Percentiles rank a stretch among this genome's conserved stretches.
phyloP scores from a whole-genome alignment of 2,888 invertebrate species.

The Choreutis nemorana region DNA sequence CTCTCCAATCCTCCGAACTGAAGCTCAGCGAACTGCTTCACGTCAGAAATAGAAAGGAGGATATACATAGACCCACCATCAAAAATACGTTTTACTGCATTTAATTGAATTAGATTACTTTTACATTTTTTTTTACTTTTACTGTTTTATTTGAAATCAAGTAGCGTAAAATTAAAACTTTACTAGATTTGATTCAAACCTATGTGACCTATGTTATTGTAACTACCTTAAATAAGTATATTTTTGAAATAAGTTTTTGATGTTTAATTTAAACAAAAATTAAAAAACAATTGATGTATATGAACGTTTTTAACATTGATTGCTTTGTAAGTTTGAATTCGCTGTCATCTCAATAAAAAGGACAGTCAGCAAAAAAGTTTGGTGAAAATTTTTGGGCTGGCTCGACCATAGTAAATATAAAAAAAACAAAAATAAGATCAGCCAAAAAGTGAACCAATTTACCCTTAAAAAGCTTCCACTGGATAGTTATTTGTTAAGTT shows the following conservation, averaged over 20 bases:
- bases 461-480: constrained; percentile 12
- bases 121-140: too few relatives aligned
- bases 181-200: too few relatives aligned
- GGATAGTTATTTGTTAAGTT: constrained; percentile 35
- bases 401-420: too few relatives aligned
- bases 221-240: neutral
- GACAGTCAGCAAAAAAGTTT: neutral
- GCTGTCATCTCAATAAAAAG: neutral
- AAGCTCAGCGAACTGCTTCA: too few relatives aligned
- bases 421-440: constrained; percentile 1
- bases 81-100: too few relatives aligned
- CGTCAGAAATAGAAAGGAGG: too few relatives aligned
- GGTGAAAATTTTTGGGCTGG: neutral
- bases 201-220: too few relatives aligned
- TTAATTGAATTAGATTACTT: too few relatives aligned
- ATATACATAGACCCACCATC: too few relatives aligned
- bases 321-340: neutral
- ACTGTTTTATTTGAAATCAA: too few relatives aligned
- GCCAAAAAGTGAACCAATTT: constrained; percentile 10
- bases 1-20: too few relatives aligned
- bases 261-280: neutral
- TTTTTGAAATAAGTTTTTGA: neutral
- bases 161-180: too few relatives aligned
- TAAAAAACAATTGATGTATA: neutral
- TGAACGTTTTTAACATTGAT: neutral